These are phyloP conservation scores for Porites lobata DNA, from an alignment of 92 coral and sea anemone species.

Conservation along the genomic window DNA sequence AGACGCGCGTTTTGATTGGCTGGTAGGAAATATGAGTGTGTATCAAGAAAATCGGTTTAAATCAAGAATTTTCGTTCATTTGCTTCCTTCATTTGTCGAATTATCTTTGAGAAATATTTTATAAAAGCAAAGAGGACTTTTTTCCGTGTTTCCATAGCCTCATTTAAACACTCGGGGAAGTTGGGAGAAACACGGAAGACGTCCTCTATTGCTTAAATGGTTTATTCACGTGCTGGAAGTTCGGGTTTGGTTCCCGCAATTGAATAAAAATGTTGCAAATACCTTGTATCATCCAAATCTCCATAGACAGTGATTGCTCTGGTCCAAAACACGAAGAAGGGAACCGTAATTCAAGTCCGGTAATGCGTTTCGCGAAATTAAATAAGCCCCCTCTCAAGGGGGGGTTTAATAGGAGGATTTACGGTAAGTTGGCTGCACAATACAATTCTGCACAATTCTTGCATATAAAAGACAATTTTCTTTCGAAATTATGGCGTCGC, in stretches of 20 bases:
- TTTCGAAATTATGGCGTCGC: conserved; percentile 15
- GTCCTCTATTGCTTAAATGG: background rate
- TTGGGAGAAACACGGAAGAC: conserved; percentile 1
- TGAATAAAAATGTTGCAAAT: conserved; percentile 14
- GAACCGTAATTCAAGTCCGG: conserved; percentile 13
- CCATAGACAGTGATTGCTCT: conserved; percentile 17
- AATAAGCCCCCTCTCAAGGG: conserved; percentile 13
- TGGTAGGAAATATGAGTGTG: background rate
- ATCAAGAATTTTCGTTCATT: conserved; percentile 6
- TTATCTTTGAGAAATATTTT: conserved; percentile 16
- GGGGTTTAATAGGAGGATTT: conserved; percentile 2
- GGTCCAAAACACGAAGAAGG: conserved; percentile 18
- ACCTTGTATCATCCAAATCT: conserved; percentile 13
- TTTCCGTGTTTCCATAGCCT: conserved; percentile 15
- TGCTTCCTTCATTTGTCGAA: conserved; percentile 14
- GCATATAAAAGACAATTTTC: conserved; percentile 3
- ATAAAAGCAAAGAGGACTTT: conserved; percentile 10
- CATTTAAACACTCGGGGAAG: conserved; percentile 10
- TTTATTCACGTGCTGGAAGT: conserved; percentile 17
- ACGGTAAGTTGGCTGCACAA: conserved; percentile 12
- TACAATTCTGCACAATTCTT: conserved; percentile 8
- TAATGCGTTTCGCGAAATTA: conserved; percentile 16
- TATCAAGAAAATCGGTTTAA: background rate
- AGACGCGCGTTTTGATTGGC: conserved; percentile 19
- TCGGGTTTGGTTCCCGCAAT: conserved; percentile 7